A percentile compares a stretch with the other conserved stretches of the same genome.
Evolutionary conservation across 2,797 vertebrate species (phyloP).

Genomic region (Eulemur rubriventer): DNA sequence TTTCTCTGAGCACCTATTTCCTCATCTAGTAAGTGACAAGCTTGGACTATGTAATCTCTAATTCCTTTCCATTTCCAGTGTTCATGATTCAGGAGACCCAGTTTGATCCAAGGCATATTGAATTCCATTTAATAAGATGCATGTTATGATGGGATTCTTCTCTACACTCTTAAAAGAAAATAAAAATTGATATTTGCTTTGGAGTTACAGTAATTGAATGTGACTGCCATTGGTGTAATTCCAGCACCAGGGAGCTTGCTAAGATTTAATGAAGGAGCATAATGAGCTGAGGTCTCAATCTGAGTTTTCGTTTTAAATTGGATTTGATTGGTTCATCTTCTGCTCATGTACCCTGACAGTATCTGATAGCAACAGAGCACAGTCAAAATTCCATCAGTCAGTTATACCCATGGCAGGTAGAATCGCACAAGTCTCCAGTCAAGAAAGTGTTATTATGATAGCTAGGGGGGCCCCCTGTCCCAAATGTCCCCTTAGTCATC

Average conservation of each 20-base stretch:
- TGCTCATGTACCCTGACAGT: background rate
- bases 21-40: slow-evolving; percentile 26
- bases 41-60: background rate
- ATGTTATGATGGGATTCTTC: slow-evolving; percentile 32
- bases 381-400: slow-evolving; percentile 10
- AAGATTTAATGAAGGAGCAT: background rate
- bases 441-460: background rate
- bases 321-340: background rate
- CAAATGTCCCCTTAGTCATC: background rate
- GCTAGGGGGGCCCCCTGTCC: background rate
- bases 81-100: slow-evolving; percentile 37
- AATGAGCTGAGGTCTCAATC: background rate
- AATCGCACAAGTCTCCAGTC: background rate
- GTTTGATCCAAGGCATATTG: slow-evolving; percentile 49
- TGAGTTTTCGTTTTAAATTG: slow-evolving; percentile 55
- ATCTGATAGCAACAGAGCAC: background rate
- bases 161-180: slow-evolving; percentile 30
- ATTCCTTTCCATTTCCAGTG: slow-evolving; percentile 46
- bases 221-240: background rate
- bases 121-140: slow-evolving; percentile 40
- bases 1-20: background rate
- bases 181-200: slow-evolving; percentile 57
- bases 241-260: background rate
- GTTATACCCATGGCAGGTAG: background rate
- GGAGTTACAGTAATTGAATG: background rate